A percentile compares a stretch with the other conserved stretches of the same genome.
Conservation (phyloP, 2,797 vertebrate species). For the Takifugu rubripes region DNA sequence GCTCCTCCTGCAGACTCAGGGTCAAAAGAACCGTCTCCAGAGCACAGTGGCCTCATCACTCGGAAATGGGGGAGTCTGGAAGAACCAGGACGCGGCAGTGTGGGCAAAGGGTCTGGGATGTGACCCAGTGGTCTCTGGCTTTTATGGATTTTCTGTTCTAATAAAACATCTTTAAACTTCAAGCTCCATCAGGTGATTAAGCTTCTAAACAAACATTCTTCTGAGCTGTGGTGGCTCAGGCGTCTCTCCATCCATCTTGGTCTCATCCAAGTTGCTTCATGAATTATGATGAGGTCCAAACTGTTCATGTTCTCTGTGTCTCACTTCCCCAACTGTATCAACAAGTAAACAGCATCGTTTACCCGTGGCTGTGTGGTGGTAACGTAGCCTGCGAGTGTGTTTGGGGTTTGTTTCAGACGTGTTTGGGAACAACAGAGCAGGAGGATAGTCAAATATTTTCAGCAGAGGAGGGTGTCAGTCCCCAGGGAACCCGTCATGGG, state of each 20-base stretch:
- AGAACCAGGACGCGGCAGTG: too few relatives aligned
- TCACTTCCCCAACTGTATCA: conserved; percentile 22
- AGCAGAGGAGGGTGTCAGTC: conserved; percentile 39
- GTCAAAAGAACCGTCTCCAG: too few relatives aligned
- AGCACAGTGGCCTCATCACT: too few relatives aligned
- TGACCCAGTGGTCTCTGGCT: too few relatives aligned
- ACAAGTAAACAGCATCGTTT: conserved; percentile 58
- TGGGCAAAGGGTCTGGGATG: too few relatives aligned
- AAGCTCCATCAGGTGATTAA: too few relatives aligned
- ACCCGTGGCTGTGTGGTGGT: conserved; percentile 19
- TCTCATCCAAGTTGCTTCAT: neutral
- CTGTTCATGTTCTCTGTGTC: conserved; percentile 30
- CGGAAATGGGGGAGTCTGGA: too few relatives aligned
- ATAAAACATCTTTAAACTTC: too few relatives aligned
- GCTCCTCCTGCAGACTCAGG: too few relatives aligned
- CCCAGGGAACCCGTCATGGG: conserved; percentile 45
- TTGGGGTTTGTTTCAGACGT: conserved; percentile 36
- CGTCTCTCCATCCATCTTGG: neutral
- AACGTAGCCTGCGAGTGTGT: conserved; percentile 24
- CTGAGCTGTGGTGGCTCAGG: too few relatives aligned
- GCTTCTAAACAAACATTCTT: too few relatives aligned
- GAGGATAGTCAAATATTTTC: conserved; percentile 48
- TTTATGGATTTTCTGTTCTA: too few relatives aligned
- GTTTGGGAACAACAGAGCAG: conserved; percentile 46
- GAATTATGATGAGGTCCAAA: neutral